Evolutionary conservation across 2,888 invertebrate genomes (phyloP).

Genomic region (Macrosoma leucophasiata): DNA sequence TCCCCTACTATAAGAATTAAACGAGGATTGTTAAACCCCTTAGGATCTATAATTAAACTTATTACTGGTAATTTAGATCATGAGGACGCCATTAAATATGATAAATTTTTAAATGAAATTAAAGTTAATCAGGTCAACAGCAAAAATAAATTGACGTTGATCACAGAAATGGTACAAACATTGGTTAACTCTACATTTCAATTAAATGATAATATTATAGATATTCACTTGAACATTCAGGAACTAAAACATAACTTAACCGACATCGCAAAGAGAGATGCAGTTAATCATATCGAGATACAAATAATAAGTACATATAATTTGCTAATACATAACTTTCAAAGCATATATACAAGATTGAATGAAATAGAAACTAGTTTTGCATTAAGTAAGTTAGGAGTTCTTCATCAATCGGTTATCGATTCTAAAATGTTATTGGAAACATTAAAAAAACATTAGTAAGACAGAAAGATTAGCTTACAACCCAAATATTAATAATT

Average conservation of each 20-base stretch:
- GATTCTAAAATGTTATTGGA: slow-evolving; percentile 6
- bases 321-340: slow-evolving; percentile 12
- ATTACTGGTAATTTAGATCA: slow-evolving; percentile 28
- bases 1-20: slow-evolving; percentile 12
- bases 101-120: slow-evolving; percentile 18
- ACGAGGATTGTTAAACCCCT: slow-evolving; percentile 17
- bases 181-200: slow-evolving; percentile 14
- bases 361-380: slow-evolving; percentile 14
- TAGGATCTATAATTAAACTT: slow-evolving; percentile 23
- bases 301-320: slow-evolving; percentile 12
- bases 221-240: slow-evolving; percentile 5
- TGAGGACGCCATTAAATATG: slow-evolving; percentile 24
- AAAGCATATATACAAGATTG: slow-evolving; percentile 10
- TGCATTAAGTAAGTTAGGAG: slow-evolving; percentile 9
- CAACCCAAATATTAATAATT: slow-evolving; percentile 12
- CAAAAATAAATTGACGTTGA: slow-evolving; percentile 18
- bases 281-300: not conserved
- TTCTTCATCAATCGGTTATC: slow-evolving; percentile 8
- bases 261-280: too few relatives aligned
- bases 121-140: slow-evolving; percentile 14
- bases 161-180: slow-evolving; percentile 18
- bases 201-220: slow-evolving; percentile 7
- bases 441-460: slow-evolving; percentile 6
- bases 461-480: slow-evolving; percentile 13
- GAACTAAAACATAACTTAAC: slow-evolving; percentile 9